Percentiles rank a stretch among this genome's conserved stretches.
Evolutionary conservation across 2,797 vertebrate species (phyloP).

Genomic region (Nasua narica): DNA sequence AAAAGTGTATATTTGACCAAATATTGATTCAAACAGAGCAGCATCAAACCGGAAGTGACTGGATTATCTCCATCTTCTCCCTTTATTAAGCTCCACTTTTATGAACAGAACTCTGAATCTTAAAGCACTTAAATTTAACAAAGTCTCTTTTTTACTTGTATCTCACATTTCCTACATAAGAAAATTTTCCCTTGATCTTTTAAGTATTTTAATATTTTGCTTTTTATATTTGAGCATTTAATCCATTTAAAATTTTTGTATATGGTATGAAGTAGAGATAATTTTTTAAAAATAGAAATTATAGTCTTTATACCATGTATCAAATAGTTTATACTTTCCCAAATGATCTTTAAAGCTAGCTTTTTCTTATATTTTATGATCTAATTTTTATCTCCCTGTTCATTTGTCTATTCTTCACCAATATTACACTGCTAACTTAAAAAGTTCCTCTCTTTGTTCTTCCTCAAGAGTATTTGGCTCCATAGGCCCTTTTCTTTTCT

Average conservation of each 20-base stretch:
- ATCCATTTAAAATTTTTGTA: not conserved
- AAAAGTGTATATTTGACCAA: not conserved
- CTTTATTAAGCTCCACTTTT: not conserved
- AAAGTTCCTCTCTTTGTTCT: not conserved
- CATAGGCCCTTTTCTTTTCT: not conserved
- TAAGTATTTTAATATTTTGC: not conserved
- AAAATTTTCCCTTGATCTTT: not conserved
- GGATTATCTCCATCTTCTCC: not conserved
- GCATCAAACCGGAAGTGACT: not conserved
- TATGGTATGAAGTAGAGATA: not conserved
- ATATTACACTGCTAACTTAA: not conserved
- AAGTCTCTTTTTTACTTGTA: not conserved
- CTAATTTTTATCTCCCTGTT: not conserved
- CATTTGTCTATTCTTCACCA: not conserved
- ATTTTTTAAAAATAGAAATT: not conserved
- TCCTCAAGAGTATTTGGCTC: not conserved
- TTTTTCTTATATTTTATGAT: not conserved
- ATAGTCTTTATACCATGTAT: not conserved
- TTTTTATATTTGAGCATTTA: not conserved
- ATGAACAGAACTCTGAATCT: not conserved
- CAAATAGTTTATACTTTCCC: not conserved
- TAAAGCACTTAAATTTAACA: not conserved
- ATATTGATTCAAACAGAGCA: not conserved
- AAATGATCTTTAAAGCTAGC: not conserved
- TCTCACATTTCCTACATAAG: not conserved